Base-by-base conservation (phyloP, 2,113 vertebrate species). In the Tetrao urogallus region DNA sequence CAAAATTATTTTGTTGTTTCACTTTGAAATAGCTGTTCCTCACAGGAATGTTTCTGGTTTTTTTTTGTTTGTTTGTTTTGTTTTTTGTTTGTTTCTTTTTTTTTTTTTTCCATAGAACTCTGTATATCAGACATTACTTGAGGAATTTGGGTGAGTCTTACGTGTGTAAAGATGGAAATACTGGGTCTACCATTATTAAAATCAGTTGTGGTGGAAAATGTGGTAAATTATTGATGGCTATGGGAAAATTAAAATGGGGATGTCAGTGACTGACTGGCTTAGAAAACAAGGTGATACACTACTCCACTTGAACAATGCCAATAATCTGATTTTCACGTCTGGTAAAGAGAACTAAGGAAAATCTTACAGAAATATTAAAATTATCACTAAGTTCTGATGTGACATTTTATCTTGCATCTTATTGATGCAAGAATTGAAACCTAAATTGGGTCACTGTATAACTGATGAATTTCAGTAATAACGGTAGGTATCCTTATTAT, bases 241-340 rank as follows among this genome's bases (percentile, higher is more conserved):
- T 66, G 54, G n/a, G 66, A 90, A 82, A 92, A 90, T 8, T 36
- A 72, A 86, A 93, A 92, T 58, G n/a, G 48, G 63, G 84, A 66
- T 76, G 5, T 63, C 71, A 54, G 40, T 65, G 66, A 5, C 43
- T 89, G 65, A 8, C 57, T 78, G 64, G 16, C 56, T 88, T 45
- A 70, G 60, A 57, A 24, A 57, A 12, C 17, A 73, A 54, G 8
- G 24, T 92, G 70, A 63, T 21, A 65, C 61, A 85, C 60, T 77
- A 15, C 67, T 57, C 10, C n/a, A 65, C 18, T 84, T 2, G 1
- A 34, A 36, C 21, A 69, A 20, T 79, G 12, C 48, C 58, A 61
- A 69, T 54, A 79, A 86, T 69, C 48, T n/a, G 24, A 61, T 96
- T 87, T 89, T 82, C 36, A 58, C 50, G 36, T 84, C 30, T 93